Percentiles rank a stretch among this genome's conserved stretches.
These are phyloP conservation scores for Galleria mellonella DNA, from an alignment of 1,140 invertebrate species.

Conservation along the genomic window DNA sequence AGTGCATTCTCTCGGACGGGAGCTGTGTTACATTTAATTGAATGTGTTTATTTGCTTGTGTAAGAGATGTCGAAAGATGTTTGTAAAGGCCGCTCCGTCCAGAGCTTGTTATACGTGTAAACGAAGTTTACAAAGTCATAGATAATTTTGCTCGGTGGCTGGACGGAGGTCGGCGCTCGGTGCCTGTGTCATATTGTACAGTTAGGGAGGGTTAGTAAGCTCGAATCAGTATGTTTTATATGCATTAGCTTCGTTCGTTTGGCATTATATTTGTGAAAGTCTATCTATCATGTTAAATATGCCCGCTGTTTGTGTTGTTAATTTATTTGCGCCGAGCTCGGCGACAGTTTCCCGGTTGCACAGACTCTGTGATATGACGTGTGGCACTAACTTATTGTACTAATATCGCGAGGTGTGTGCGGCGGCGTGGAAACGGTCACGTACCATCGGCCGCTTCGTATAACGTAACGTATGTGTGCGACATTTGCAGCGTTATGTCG, in stretches of 20 bases:
- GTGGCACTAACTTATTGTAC: no score
- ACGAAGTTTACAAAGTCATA: no score
- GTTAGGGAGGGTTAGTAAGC: conserved; percentile 24
- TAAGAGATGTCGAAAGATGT: conserved; percentile 17
- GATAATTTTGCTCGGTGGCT: not conserved
- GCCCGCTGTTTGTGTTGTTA: conserved; percentile 13
- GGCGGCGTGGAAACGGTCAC: not conserved
- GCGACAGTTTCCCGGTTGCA: no score
- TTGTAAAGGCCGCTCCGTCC: no score
- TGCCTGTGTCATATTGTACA: conserved; percentile 40
- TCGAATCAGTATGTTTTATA: conserved; percentile 25
- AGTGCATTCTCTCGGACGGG: conserved; percentile 29
- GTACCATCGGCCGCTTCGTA: conserved; percentile 5
- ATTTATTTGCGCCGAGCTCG: conserved; percentile 17
- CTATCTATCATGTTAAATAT: conserved; percentile 17
- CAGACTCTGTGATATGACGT: conserved; percentile 1
- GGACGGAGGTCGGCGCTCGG: conserved; percentile 10
- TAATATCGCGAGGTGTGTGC: not conserved
- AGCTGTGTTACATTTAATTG: conserved; percentile 19
- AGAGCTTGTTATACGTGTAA: not conserved
- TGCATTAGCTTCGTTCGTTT: conserved; percentile 22
- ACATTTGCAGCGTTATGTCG: conserved; percentile 19
- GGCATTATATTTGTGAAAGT: conserved; percentile 13
- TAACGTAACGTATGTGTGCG: conserved; percentile 16
- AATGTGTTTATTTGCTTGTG: conserved; percentile 17